A percentile compares a stretch with the other conserved stretches of the same genome.
These are phyloP conservation scores for Andrena bicolor DNA, from an alignment of 2,888 invertebrate species.

Conservation along the genomic window DNA sequence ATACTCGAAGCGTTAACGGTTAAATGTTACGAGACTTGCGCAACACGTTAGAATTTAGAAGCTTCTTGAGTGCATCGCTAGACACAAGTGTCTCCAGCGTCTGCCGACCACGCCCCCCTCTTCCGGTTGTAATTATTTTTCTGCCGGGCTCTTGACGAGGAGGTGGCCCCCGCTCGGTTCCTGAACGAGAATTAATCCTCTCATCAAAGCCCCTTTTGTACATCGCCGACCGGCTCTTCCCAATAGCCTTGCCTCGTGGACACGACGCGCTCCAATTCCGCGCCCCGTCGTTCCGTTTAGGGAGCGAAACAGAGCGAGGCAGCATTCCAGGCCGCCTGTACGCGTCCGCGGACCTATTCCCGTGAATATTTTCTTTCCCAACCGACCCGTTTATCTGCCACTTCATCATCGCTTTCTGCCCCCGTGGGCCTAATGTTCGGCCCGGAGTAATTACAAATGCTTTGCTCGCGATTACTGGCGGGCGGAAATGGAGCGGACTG, in stretches of 20 bases:
- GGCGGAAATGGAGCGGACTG: constrained; percentile 23
- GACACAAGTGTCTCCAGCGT: constrained; percentile 18
- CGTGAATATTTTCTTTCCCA: background rate
- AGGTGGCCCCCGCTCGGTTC: constrained; percentile 36
- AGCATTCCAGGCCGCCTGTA: constrained; percentile 21
- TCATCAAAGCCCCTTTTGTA: constrained; percentile 53
- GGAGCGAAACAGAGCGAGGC: constrained; percentile 48
- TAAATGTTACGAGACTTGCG: too few relatives aligned
- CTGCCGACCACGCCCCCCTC: constrained; percentile 40
- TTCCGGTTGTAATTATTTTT: constrained; percentile 59
- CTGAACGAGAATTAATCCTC: constrained; percentile 56
- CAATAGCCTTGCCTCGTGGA: constrained; percentile 24
- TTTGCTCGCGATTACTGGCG: constrained; percentile 34
- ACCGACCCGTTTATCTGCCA: constrained; percentile 14
- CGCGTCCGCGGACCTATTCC: background rate
- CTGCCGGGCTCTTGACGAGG: constrained; percentile 41
- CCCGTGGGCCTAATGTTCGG: constrained; percentile 16
- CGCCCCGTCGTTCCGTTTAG: constrained; percentile 24
- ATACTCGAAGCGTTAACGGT: too few relatives aligned
- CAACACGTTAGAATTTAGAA: background rate
- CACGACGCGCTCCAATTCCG: constrained; percentile 43
- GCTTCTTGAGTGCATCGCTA: background rate
- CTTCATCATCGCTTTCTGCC: constrained; percentile 29
- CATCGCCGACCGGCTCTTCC: constrained; percentile 25
- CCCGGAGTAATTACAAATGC: constrained; percentile 50